Evolutionary conservation across 2,888 invertebrate species (phyloP).

Genomic region (Pogonocherus hispidulus): DNA sequence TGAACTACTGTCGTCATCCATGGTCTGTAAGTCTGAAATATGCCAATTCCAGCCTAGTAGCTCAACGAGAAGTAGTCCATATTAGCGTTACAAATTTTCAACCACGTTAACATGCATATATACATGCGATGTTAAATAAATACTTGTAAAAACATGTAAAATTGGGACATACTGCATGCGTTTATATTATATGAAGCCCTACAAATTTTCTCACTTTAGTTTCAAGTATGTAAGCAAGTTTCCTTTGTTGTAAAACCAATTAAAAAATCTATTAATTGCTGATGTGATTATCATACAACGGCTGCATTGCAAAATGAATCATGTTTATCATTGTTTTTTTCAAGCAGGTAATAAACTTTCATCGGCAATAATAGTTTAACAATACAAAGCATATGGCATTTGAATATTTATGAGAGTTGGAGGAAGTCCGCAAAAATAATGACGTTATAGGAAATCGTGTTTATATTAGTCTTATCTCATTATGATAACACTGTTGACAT

Average conservation of each 20-base stretch:
- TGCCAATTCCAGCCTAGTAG: too few relatives aligned
- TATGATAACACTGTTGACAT: conserved; percentile 31
- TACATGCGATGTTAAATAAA: too few relatives aligned
- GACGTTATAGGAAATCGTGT: conserved; percentile 34
- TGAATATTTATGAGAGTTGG: conserved; percentile 8
- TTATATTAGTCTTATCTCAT: conserved; percentile 30
- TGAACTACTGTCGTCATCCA: too few relatives aligned
- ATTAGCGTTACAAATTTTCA: too few relatives aligned
- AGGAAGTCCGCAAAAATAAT: conserved; percentile 36
- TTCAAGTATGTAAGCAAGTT: too few relatives aligned
- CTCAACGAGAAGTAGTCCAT: too few relatives aligned
- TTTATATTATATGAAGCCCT: too few relatives aligned
- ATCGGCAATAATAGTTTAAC: conserved; percentile 18
- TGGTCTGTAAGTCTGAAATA: too few relatives aligned
- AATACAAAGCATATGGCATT: conserved; percentile 10
- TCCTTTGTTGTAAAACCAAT: neutral
- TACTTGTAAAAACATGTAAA: too few relatives aligned
- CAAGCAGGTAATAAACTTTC: conserved; percentile 10
- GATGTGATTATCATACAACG: conserved; percentile 3
- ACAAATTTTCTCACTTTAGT: too few relatives aligned
- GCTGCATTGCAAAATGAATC: conserved; percentile 16
- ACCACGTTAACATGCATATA: too few relatives aligned
- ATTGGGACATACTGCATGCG: too few relatives aligned
- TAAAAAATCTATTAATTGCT: neutral
- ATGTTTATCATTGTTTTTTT: conserved; percentile 6